Percentiles rank a stretch among this genome's conserved stretches.
phyloP scores from a whole-genome alignment of 1,140 invertebrate genomes.

The Macrotrachela quadricornifera region DNA sequence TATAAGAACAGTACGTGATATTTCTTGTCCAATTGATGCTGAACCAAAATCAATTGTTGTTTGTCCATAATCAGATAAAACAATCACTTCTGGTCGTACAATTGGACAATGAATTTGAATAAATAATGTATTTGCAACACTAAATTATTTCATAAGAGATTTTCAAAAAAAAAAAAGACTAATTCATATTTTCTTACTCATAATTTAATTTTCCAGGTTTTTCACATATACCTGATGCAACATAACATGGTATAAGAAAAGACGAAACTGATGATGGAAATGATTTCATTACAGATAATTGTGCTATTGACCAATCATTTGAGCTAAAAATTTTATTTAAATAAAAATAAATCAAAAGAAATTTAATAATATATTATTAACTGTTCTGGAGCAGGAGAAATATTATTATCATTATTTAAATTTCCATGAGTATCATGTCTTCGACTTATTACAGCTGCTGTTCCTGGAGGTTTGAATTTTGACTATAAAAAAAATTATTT shows the following conservation, averaged over 20 bases:
- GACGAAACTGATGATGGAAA: not conserved
- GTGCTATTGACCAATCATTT: not conserved
- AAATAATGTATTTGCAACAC: constrained; percentile 24
- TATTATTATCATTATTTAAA: too few species aligned
- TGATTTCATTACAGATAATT: not conserved
- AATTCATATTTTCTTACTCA: not conserved
- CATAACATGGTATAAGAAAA: not conserved
- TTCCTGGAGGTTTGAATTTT: too few species aligned
- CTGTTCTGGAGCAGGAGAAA: too few species aligned
- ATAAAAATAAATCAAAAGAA: not conserved
- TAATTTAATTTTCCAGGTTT: not conserved
- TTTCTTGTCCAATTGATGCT: constrained; percentile 24
- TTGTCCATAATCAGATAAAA: constrained; percentile 24
- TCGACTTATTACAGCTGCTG: too few species aligned
- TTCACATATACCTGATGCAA: constrained; percentile 18
- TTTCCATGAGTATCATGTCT: too few species aligned
- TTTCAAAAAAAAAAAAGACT: not conserved
- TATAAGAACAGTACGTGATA: constrained; percentile 21
- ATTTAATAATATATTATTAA: too few species aligned
- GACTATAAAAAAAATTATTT: too few species aligned
- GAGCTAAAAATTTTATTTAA: not conserved
- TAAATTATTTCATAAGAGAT: constrained; percentile 10
- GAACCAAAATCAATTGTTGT: constrained; percentile 23
- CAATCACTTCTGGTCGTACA: constrained; percentile 21
- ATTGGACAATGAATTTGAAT: constrained; percentile 25